Conservation (phyloP, 2,797 vertebrate genomes). For the Petrocephalus schoutedeni region DNA sequence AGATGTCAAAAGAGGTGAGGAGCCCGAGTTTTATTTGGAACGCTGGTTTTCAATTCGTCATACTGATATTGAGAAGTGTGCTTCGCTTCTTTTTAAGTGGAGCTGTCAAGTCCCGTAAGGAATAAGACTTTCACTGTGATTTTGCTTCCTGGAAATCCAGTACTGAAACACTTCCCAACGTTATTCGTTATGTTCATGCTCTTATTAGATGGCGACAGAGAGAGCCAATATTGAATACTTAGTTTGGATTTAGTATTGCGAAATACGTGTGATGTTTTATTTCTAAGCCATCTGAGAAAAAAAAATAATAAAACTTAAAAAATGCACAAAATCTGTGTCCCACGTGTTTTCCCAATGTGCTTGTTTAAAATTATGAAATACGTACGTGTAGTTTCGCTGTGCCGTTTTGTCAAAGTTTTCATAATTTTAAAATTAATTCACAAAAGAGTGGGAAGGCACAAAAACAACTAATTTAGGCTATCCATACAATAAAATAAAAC, state of each 20-base stretch:
- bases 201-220: not conserved
- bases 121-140: not conserved
- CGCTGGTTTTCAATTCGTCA: not conserved
- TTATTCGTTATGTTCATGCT: not conserved
- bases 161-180: not conserved
- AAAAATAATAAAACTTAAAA: not conserved
- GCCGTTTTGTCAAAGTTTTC: not conserved
- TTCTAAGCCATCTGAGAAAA: not conserved
- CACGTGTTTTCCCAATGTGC: constrained; percentile 5
- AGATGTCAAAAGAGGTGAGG: too few species aligned
- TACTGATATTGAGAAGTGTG: not conserved
- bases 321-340: not conserved
- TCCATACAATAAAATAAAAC: not conserved
- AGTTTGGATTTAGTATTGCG: not conserved
- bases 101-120: not conserved
- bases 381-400: not conserved
- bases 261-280: not conserved
- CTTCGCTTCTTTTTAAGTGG: not conserved
- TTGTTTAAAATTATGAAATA: not conserved
- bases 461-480: not conserved
- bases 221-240: not conserved
- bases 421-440: not conserved
- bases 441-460: not conserved
- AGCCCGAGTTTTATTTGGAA: not conserved
- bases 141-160: constrained; percentile 2